Conservation (phyloP, 1,140 invertebrate species). For the Drosophila mayri region DNA sequence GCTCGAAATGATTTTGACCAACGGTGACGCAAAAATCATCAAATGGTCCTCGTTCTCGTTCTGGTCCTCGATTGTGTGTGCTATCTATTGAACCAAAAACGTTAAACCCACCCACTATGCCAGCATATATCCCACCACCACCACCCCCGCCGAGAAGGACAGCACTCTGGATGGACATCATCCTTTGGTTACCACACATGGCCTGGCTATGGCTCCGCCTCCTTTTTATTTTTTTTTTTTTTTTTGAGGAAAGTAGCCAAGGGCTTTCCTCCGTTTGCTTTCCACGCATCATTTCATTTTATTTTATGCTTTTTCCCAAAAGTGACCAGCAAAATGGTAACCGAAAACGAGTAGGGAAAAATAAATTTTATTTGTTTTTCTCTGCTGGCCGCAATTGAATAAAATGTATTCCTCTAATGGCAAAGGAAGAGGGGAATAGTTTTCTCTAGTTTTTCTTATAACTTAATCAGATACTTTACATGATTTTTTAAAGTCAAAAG, state of each 20-base stretch:
- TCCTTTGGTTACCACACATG: slow-evolving; percentile 61
- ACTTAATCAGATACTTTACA: slow-evolving; percentile 5
- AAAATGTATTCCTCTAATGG: slow-evolving; percentile 76
- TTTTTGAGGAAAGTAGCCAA: slow-evolving; percentile 62
- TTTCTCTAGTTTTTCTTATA: not conserved
- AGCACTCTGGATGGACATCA: slow-evolving; percentile 2
- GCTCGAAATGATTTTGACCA: slow-evolving; percentile 81
- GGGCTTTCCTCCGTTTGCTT: slow-evolving; percentile 50
- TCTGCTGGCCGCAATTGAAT: slow-evolving; percentile 75
- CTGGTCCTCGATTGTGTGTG: slow-evolving; percentile 27
- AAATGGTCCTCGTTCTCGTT: slow-evolving; percentile 55
- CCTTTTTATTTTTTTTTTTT: slow-evolving; percentile 17
- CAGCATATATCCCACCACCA: not conserved
- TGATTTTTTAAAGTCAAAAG: not conserved
- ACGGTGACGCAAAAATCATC: slow-evolving; percentile 83
- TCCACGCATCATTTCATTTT: slow-evolving; percentile 82
- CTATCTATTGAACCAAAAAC: slow-evolving; percentile 80
- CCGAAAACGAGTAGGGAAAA: slow-evolving; percentile 50
- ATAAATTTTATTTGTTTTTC: slow-evolving; percentile 82
- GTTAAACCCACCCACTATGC: slow-evolving; percentile 34
- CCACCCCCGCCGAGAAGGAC: slow-evolving; percentile 4
- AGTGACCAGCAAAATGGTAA: slow-evolving; percentile 56
- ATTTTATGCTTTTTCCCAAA: slow-evolving; percentile 74
- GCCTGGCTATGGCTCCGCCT: slow-evolving; percentile 24
- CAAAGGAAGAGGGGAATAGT: not conserved